Percentiles rank a stretch among this genome's conserved stretches.
phyloP scores from a whole-genome alignment of 1,140 invertebrate species.

The Drosophila suzukii region DNA sequence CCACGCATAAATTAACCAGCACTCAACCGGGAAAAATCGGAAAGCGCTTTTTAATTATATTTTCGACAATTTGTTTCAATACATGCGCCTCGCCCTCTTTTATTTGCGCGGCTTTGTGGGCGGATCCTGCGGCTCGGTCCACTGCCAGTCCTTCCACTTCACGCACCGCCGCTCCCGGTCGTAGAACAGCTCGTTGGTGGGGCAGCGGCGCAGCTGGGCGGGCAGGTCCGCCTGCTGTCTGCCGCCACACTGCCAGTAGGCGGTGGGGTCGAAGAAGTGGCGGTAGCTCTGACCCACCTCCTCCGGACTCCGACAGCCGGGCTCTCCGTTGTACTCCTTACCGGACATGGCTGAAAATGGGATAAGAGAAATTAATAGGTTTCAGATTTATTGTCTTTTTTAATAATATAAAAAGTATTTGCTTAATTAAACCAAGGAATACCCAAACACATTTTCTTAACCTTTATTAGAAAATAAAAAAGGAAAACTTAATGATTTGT shows the following conservation, averaged over 20 bases:
- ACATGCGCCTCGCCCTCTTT: conserved; percentile 27
- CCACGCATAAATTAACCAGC: conserved; percentile 49
- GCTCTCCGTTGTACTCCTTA: conserved; percentile 59
- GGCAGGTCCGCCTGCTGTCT: not conserved
- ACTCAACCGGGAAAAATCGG: conserved; percentile 34
- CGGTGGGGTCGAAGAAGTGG: conserved; percentile 58
- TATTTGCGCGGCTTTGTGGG: conserved; percentile 57
- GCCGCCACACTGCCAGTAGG: conserved; percentile 54
- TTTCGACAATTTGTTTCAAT: conserved; percentile 62
- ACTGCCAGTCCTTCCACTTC: conserved; percentile 57
- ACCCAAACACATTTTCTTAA: no score
- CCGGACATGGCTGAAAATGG: conserved; percentile 28
- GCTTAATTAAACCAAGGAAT: no score
- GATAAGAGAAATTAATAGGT: not conserved
- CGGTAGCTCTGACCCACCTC: conserved; percentile 49
- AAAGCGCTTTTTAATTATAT: conserved; percentile 62
- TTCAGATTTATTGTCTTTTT: not conserved
- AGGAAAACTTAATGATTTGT: no score
- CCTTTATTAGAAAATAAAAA: no score
- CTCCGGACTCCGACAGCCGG: conserved; percentile 41
- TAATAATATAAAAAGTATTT: no score
- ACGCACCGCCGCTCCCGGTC: conserved; percentile 48
- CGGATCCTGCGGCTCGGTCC: conserved; percentile 59
- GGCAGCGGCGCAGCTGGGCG: conserved; percentile 36
- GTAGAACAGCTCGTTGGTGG: conserved; percentile 54